Base-by-base conservation (phyloP, 2,113 vertebrate genomes). In the Meleagris gallopavo region DNA sequence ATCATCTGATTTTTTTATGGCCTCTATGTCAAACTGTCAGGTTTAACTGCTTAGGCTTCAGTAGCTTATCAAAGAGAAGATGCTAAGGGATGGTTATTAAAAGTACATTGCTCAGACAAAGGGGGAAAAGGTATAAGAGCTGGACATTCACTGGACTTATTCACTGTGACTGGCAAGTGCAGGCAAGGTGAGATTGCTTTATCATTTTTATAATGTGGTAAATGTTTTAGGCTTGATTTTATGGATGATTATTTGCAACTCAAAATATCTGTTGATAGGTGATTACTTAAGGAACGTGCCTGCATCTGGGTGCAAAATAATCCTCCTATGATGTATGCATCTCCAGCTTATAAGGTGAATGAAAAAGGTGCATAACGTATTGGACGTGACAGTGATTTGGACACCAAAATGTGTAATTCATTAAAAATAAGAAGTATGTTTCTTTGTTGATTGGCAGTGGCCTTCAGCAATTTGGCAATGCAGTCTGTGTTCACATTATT, bases 141-240 rank as follows among this genome's bases (percentile, higher is more conserved):
- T 32, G 36, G 60, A 19, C 50, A 71, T 64, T 86, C 2, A 1
- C 10, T 41, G 9, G 9, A 32, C 16, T 46, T 69, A 10, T 78
- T 88, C 30, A 4, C 34, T 55, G 8, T 45, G 58, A 41, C 34
- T 17, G 34, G 50, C 77, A 94, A 87, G 73, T 57, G 22, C 36
- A 61, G 84, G 64, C 83, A 90, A 89, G 52, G 38, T 70, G 61
- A 72, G 70, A 48, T 83, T 34, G 24, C 9, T 3, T 62, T 89
- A 88, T 87, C 55, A 10, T 83, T 95, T 91, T 61, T 50, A 66
- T 11, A 46, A 8, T 11, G 34, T 52, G 38, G 77, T 86, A 86
- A 88, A 69, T 3, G 24, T 75, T 92, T 86, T 85, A 77, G 30
- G 40, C 50, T 71, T 79, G 86, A 91, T 87, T 64, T 71, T 88